Percentiles rank a stretch among this genome's conserved stretches.
Conservation (phyloP, 2,797 vertebrate genomes). For the Microctenopoma stevenorrisi region DNA sequence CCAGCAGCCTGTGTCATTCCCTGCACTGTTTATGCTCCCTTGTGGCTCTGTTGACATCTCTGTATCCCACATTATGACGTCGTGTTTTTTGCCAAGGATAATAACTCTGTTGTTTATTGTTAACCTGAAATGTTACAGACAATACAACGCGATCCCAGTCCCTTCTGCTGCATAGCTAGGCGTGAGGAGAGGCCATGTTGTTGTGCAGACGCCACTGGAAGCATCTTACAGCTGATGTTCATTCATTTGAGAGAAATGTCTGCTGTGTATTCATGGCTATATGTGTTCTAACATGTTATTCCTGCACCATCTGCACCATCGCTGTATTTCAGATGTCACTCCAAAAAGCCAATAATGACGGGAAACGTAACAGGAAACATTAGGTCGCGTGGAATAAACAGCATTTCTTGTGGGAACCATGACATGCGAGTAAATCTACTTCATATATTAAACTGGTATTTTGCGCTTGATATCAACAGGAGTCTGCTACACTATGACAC, state of each 20-base stretch:
- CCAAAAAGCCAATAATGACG: no score
- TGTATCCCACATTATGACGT: neutral
- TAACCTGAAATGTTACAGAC: conserved; percentile 7
- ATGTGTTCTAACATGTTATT: no score
- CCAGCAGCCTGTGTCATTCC: conserved; percentile 24
- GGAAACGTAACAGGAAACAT: no score
- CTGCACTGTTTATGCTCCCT: conserved; percentile 12
- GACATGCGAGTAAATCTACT: no score
- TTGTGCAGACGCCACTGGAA: neutral
- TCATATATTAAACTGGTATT: conserved; percentile 3
- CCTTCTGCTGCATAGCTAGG: neutral
- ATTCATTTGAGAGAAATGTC: neutral
- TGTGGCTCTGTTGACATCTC: conserved; percentile 28
- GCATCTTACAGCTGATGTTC: conserved; percentile 1
- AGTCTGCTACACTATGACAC: neutral
- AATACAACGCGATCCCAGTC: neutral
- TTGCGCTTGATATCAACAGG: conserved; percentile 24
- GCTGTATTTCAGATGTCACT: no score
- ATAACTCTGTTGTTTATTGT: conserved; percentile 6
- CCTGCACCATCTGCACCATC: no score
- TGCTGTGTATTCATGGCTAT: neutral
- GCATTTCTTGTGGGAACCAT: no score
- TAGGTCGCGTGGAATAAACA: no score
- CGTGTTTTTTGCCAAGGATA: neutral
- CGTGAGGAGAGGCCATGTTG: conserved; percentile 4